Conservation (phyloP, 2,888 invertebrate species). For the Nomada lathburiana region DNA sequence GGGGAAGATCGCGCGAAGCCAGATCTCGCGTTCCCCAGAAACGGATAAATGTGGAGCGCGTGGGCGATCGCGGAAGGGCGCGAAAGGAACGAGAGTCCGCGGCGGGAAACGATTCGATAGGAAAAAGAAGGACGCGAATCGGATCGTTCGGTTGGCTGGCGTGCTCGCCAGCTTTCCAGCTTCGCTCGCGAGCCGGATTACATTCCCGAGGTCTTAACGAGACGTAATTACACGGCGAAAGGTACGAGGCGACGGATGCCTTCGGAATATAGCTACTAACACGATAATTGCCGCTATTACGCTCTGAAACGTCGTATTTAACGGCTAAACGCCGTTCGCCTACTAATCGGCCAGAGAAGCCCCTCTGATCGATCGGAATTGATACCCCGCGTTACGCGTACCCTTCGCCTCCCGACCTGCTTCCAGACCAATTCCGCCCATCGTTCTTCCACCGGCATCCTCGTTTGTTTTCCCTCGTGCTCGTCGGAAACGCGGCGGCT, state of each 20-base stretch:
- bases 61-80: conserved; percentile 4
- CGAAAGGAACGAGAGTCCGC: too few relatives aligned
- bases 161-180: conserved; percentile 73
- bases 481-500: background rate
- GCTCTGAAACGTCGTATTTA: conserved; percentile 82
- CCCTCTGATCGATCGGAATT: conserved; percentile 66
- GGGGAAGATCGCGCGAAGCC: conserved; percentile 3
- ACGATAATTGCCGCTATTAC: conserved; percentile 83
- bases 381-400: conserved; percentile 53
- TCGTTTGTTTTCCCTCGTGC: conserved; percentile 9
- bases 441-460: background rate
- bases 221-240: conserved; percentile 80
- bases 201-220: conserved; percentile 79
- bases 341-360: conserved; percentile 76
- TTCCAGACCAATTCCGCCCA: background rate
- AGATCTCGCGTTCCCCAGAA: background rate
- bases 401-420: conserved; percentile 9
- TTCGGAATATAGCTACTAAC: conserved; percentile 80
- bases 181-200: conserved; percentile 74
- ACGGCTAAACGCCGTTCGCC: conserved; percentile 80
- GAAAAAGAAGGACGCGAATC: conserved; percentile 48
- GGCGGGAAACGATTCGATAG: background rate
- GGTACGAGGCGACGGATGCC: conserved; percentile 77
- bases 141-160: conserved; percentile 51
- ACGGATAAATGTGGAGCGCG: background rate